Percentiles rank a stretch among this genome's conserved stretches.
phyloP scores from a whole-genome alignment of 2,113 vertebrate species.

The Dasyornis broadbenti region DNA sequence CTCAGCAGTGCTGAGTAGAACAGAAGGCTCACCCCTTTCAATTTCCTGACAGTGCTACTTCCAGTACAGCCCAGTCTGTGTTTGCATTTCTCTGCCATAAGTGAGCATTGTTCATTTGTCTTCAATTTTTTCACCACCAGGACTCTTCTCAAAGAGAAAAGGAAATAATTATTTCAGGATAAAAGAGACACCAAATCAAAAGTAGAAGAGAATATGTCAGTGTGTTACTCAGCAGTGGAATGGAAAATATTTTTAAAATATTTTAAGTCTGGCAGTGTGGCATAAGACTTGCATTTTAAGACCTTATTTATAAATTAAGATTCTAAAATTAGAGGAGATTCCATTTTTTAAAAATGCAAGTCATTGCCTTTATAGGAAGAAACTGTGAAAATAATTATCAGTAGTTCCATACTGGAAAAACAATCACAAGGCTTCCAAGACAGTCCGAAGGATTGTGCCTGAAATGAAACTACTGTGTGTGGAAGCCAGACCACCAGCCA shows the following conservation, averaged over 20 bases:
- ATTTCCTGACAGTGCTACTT: not conserved
- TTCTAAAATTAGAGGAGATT: not conserved
- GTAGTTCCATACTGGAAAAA: no score
- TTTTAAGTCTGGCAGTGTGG: not conserved
- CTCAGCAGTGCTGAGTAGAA: not conserved
- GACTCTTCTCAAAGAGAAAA: not conserved
- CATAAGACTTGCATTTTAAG: not conserved
- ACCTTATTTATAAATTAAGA: not conserved
- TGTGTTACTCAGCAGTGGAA: not conserved
- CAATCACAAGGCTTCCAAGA: not conserved
- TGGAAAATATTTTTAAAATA: not conserved
- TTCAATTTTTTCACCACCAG: not conserved
- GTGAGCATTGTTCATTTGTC: not conserved
- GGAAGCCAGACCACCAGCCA: not conserved
- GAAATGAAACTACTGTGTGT: fast-evolving
- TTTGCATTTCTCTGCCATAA: not conserved
- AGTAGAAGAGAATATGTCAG: not conserved
- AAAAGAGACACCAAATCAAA: not conserved
- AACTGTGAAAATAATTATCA: not conserved
- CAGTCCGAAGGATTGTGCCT: fast-evolving
- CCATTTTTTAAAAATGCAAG: not conserved
- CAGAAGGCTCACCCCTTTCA: not conserved
- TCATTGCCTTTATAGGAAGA: not conserved
- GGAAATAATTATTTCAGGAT: not conserved
- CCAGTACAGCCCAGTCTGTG: not conserved